These are phyloP conservation scores for Trichogramma evanescens DNA, from an alignment of 2,888 invertebrate genomes.

Conservation along the genomic window DNA sequence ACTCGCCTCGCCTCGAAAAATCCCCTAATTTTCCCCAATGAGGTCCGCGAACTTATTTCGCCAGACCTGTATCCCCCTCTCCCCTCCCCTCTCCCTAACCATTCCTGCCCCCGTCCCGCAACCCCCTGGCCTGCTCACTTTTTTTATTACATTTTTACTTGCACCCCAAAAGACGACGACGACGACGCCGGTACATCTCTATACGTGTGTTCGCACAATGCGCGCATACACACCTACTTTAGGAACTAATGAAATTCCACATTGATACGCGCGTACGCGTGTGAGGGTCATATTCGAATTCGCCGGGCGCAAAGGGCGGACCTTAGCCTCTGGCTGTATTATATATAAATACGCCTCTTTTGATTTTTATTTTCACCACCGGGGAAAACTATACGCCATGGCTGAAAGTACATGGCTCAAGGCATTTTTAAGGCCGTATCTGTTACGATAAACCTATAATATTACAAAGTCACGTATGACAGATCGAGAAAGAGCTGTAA, in stretches of 20 bases:
- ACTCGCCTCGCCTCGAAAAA: no score
- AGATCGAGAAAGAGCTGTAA: constrained; percentile 5
- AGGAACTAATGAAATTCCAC: constrained; percentile 37
- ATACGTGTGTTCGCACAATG: neutral
- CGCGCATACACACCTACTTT: constrained; percentile 16
- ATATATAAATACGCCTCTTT: no score
- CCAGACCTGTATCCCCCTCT: no score
- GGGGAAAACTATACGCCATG: constrained; percentile 1
- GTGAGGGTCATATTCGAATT: neutral
- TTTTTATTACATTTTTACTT: no score
- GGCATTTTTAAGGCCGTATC: constrained; percentile 6
- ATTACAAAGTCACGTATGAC: neutral
- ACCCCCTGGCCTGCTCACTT: no score
- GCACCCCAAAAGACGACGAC: neutral
- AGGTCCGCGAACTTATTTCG: no score
- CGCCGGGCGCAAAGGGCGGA: no score
- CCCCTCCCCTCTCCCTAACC: no score
- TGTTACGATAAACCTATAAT: neutral
- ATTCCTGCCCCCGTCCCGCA: no score
- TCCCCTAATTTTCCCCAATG: no score
- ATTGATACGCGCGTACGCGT: constrained; percentile 34
- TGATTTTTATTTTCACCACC: no score
- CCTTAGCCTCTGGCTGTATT: no score
- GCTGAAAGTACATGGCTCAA: constrained; percentile 1
- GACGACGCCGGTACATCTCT: neutral